Conservation (phyloP, 1,140 invertebrate genomes). For the Wiebesia pumilae region DNA sequence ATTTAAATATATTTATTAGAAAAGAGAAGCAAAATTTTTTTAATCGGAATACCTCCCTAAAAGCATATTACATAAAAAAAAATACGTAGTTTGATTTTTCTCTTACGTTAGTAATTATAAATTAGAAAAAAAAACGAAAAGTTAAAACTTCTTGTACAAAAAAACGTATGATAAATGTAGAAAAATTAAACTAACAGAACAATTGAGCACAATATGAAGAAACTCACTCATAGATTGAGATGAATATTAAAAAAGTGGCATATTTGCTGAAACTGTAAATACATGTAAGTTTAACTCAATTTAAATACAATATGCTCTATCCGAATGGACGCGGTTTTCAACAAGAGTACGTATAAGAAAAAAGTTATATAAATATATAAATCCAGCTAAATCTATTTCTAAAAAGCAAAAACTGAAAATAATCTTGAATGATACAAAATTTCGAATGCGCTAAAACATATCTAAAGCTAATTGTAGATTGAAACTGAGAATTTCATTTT, state of each 20-base stretch:
- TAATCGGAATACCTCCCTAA: neutral
- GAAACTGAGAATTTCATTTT: conserved; percentile 15
- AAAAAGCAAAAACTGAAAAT: conserved; percentile 37
- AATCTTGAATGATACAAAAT: neutral
- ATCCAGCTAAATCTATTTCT: conserved; percentile 47
- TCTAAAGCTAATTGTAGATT: neutral
- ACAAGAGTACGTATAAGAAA: conserved; percentile 20
- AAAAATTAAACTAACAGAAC: conserved; percentile 30
- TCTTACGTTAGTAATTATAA: conserved; percentile 12
- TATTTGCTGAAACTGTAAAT: conserved; percentile 54
- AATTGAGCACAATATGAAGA: conserved; percentile 31
- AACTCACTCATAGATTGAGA: conserved; percentile 48
- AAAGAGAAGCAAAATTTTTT: neutral
- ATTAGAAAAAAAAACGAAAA: conserved; percentile 6
- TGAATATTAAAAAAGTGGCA: conserved; percentile 44
- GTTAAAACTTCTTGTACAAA: conserved; percentile 51
- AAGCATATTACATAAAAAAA: neutral
- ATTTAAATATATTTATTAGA: neutral
- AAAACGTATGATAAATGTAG: conserved; percentile 33
- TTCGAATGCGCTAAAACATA: neutral
- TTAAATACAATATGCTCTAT: conserved; percentile 29
- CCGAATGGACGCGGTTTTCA: neutral
- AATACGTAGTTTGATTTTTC: neutral
- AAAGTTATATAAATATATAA: conserved; percentile 41
- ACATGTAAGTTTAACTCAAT: conserved; percentile 47